These are phyloP conservation scores for Scrobipalpa costella DNA, from an alignment of 2,888 invertebrate species.

Conservation along the genomic window DNA sequence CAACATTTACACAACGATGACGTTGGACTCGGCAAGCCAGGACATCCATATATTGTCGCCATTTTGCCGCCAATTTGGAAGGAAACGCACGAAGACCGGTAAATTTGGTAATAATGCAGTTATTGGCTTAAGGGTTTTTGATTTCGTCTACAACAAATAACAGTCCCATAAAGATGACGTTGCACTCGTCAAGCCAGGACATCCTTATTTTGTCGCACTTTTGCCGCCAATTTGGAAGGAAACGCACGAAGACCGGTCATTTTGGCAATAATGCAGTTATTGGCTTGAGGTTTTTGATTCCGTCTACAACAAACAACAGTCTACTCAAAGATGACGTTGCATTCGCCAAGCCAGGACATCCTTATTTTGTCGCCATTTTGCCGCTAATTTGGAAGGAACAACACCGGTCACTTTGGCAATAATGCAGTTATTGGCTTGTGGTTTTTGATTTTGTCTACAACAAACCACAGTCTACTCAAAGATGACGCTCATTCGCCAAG, in stretches of 20 bases:
- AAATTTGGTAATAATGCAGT: slow-evolving; percentile 40
- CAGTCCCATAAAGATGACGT: slow-evolving; percentile 41
- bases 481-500: slow-evolving; percentile 49
- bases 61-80: slow-evolving; percentile 44
- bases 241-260: slow-evolving; percentile 36
- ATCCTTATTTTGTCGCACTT: slow-evolving; percentile 59
- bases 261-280: slow-evolving; percentile 38
- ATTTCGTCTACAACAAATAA: slow-evolving; percentile 63
- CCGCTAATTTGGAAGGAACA: slow-evolving; percentile 40
- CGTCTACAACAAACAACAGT: too few relatives aligned
- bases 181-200: slow-evolving; percentile 55
- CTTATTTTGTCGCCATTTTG: too few relatives aligned
- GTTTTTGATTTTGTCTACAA: too few relatives aligned
- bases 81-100: slow-evolving; percentile 38
- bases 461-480: too few relatives aligned
- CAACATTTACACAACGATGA: too few relatives aligned
- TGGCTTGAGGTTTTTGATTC: too few relatives aligned
- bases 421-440: too few relatives aligned
- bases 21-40: slow-evolving; percentile 52
- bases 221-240: slow-evolving; percentile 42
- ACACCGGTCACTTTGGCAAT: slow-evolving; percentile 40
- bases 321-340: slow-evolving; percentile 50
- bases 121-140: too few relatives aligned
- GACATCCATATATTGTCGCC: slow-evolving; percentile 59
- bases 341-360: slow-evolving; percentile 56